Evolutionary conservation across 2,888 invertebrate species (phyloP), one percentile per base, ranked within the genome.

Genomic region (Cephus pulcher): DNA sequence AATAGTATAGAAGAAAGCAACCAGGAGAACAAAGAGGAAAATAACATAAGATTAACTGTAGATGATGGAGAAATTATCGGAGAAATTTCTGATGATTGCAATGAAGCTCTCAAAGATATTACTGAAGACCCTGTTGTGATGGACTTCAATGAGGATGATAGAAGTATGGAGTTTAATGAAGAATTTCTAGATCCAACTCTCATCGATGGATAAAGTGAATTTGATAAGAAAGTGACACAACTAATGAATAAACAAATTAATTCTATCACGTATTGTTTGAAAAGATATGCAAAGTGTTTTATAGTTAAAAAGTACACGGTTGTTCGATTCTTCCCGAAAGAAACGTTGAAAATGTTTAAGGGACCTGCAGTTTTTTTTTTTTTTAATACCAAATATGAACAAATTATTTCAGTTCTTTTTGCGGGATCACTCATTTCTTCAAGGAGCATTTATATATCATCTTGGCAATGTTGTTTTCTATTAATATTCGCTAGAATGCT

Each of bases 111-210:
- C 9, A 75, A 69, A n/a, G 75, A 75, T 74, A 74, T 77, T 35
- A 69, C 73, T 34, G 77, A 77, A 35, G 77, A 71, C 30, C 70
- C 75, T 1, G 75, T 78, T n/a, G 75, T 37, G 11, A 75, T 75
- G 9, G 56, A 76, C 32, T 70, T 70, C 1, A 37, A 75, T 37
- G 75, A 74, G 33, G 76, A 76, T 32, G 74, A 35, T 6, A 40
- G 33, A 33, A 71, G 70, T 30, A 11, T 79, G 15, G 70, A 74
- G 12, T 40, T 76, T 32, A 34, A 77, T 15, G 79, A 79, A 34
- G 79, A 79, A n/a, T 75, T 75, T 34, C 15, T 75, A 69, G 77
- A 75, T 75, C 73, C 79, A 33, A 77, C n/a, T 15, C 74, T 77
- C 56, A 35, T 79, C 4, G 79, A 79, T 34, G 69, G 74, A 34